Evolutionary conservation across 1,140 invertebrate genomes (phyloP).

Genomic region (Protaetia brevitarsis): DNA sequence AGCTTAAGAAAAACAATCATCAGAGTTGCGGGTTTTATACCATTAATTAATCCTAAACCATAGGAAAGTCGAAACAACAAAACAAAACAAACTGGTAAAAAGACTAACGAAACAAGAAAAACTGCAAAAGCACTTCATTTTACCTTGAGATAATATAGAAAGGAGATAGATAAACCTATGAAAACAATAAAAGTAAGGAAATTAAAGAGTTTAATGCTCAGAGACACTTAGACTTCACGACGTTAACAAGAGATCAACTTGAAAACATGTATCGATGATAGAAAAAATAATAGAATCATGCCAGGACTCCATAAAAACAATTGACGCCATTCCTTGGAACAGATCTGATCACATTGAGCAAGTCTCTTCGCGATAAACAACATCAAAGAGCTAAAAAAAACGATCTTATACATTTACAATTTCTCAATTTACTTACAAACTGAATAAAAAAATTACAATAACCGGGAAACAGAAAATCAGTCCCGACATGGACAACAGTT

Average conservation of each 20-base stretch:
- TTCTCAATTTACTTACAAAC: conserved; percentile 71
- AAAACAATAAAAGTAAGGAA: neutral
- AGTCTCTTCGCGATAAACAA: conserved; percentile 98
- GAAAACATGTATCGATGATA: conserved; percentile 97
- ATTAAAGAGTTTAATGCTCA: neutral
- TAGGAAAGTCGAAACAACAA: neutral
- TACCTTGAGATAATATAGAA: neutral
- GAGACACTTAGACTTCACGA: conserved; percentile 51
- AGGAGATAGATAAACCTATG: neutral
- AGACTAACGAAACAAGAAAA: neutral
- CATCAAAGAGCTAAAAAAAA: conserved; percentile 83
- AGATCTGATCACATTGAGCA: conserved; percentile 96
- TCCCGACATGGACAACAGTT: conserved; percentile 88
- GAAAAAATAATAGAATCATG: conserved; percentile 98
- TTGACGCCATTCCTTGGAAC: conserved; percentile 98
- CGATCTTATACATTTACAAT: neutral
- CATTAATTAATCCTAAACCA: too few species aligned
- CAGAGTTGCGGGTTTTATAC: neutral
- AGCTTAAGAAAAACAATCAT: neutral
- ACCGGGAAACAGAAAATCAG: conserved; percentile 89
- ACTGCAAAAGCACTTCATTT: neutral
- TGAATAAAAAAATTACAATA: conserved; percentile 92
- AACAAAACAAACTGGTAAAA: neutral
- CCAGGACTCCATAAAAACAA: conserved; percentile 93
- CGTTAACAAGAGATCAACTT: conserved; percentile 91